Percentiles rank a stretch among this genome's conserved stretches.
Evolutionary conservation across 1,140 invertebrate genomes (phyloP).

Genomic region (Antheraea pernyi): DNA sequence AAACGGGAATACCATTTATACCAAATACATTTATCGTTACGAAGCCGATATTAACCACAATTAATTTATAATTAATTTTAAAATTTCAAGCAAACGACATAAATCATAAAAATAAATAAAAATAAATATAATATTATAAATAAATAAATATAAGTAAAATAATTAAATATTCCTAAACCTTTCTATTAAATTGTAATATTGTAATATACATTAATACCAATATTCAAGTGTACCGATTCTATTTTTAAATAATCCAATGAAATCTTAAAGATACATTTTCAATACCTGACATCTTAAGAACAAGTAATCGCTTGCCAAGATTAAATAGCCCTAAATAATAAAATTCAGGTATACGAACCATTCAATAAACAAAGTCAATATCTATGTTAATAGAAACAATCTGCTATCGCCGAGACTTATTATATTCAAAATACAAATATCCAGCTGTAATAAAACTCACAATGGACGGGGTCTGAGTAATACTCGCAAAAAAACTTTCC

Average conservation of each 20-base stretch:
- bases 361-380: conserved; percentile 9
- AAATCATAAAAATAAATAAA: too few relatives aligned
- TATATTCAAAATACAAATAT: conserved; percentile 43
- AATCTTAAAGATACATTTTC: background rate
- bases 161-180: too few relatives aligned
- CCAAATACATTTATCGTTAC: background rate
- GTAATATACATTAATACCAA: too few relatives aligned
- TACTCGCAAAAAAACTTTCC: conserved; percentile 45
- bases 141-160: too few relatives aligned
- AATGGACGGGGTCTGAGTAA: conserved; percentile 40
- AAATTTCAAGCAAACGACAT: too few relatives aligned
- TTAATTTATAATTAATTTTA: too few relatives aligned
- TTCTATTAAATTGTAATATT: too few relatives aligned
- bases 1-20: background rate
- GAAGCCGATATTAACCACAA: too few relatives aligned
- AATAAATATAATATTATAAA: too few relatives aligned
- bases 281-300: background rate
- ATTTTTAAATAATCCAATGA: background rate
- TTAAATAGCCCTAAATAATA: background rate
- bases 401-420: conserved; percentile 33
- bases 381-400: conserved; percentile 15
- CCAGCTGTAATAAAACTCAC: conserved; percentile 56
- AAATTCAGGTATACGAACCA: conserved; percentile 1
- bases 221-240: too few relatives aligned
- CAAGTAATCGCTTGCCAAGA: background rate